Evolutionary conservation across 30 jellyfish, hydroid and myxozoan genomes (phyloP).

Genomic region (Pseudorhiza aurosa): DNA sequence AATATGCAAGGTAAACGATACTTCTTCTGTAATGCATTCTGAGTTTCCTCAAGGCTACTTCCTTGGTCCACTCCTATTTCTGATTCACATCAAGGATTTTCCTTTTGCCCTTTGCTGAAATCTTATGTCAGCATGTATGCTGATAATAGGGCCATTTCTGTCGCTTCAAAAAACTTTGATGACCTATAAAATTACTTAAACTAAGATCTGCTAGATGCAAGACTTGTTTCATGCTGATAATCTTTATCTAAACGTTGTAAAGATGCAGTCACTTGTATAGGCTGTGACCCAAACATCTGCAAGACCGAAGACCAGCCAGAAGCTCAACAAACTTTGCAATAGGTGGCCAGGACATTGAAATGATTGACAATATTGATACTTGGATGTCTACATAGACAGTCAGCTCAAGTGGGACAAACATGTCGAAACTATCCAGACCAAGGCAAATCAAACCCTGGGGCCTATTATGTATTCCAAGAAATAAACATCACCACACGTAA

Average conservation of each 20-base stretch:
- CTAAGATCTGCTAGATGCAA: conserved; percentile 9
- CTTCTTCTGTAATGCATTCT: no score
- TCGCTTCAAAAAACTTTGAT: conserved; percentile 10
- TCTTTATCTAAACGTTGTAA: conserved; percentile 31
- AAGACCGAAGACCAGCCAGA: conserved; percentile 43
- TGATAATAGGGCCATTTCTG: conserved; percentile 15
- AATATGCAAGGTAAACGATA: no score
- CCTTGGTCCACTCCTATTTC: no score
- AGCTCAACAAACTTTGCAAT: conserved; percentile 18
- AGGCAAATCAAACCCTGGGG: conserved; percentile 9
- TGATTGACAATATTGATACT: conserved; percentile 25
- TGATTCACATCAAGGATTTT: conserved; percentile 25
- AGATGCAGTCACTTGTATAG: conserved; percentile 17
- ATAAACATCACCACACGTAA: neutral
- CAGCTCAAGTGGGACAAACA: conserved; percentile 34
- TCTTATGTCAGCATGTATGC: conserved; percentile 34
- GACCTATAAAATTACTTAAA: conserved; percentile 12
- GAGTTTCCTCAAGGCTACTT: no score
- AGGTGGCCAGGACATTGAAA: conserved; percentile 44
- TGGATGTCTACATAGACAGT: conserved; percentile 36
- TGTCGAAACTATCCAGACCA: conserved; percentile 19
- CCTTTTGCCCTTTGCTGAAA: conserved; percentile 24
- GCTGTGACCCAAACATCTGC: conserved; percentile 46
- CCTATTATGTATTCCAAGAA: neutral
- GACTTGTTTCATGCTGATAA: conserved; percentile 16